Percentiles rank a stretch among this genome's conserved stretches.
These are phyloP conservation scores for Malacoctenus gilli DNA, from an alignment of 2,797 vertebrate species.

Conservation along the genomic window DNA sequence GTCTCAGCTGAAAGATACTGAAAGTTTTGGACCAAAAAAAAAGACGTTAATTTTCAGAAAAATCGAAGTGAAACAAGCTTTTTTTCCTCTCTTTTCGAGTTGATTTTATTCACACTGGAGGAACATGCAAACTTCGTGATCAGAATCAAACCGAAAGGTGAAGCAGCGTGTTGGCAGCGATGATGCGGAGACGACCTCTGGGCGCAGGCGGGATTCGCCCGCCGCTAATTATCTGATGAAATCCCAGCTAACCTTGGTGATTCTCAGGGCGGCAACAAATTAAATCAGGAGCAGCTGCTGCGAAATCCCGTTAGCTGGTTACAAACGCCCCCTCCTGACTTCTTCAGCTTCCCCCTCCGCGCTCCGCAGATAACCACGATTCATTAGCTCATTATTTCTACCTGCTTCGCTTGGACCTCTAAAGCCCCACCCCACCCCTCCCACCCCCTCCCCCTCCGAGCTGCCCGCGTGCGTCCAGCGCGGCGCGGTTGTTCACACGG, in stretches of 20 bases:
- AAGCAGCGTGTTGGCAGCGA: not conserved
- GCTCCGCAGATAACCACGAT: conserved; percentile 30
- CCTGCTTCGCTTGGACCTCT: conserved; percentile 7
- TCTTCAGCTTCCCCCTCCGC: conserved; percentile 28
- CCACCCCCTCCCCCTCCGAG: too few relatives aligned
- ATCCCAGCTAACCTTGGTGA: conserved; percentile 44
- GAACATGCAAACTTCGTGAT: too few relatives aligned
- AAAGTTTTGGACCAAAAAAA: too few relatives aligned
- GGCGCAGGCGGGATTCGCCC: conserved; percentile 7
- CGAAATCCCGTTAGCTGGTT: conserved; percentile 69
- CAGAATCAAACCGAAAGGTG: too few relatives aligned
- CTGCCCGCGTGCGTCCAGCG: not conserved
- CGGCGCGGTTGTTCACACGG: too few relatives aligned
- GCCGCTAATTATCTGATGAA: conserved; percentile 56
- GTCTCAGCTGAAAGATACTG: too few relatives aligned
- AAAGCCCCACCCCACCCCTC: too few relatives aligned
- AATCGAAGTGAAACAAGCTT: too few relatives aligned
- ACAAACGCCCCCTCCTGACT: conserved; percentile 56
- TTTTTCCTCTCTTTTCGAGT: too few relatives aligned
- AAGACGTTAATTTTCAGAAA: too few relatives aligned
- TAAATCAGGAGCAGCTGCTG: conserved; percentile 55
- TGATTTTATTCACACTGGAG: too few relatives aligned
- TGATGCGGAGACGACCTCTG: not conserved
- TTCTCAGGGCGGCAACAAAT: conserved; percentile 59
- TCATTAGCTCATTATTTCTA: conserved; percentile 39